Percentiles rank a stretch among this genome's conserved stretches.
phyloP scores from a whole-genome alignment of 2,797 vertebrate genomes.

The Okamejei kenojei region DNA sequence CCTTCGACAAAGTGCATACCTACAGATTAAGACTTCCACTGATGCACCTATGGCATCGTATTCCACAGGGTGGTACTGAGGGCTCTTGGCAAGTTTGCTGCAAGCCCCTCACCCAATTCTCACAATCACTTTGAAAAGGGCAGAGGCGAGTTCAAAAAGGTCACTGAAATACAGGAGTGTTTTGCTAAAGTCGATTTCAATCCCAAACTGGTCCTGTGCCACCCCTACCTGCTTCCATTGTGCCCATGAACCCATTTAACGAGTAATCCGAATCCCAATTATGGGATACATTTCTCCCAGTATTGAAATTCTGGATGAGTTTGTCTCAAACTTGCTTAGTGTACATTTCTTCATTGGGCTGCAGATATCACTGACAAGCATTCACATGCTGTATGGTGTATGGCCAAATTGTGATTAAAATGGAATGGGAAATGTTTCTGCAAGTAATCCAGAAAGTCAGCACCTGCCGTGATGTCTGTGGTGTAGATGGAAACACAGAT shows the following conservation, averaged over 20 bases:
- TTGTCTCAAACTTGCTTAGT: not conserved
- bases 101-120: not conserved
- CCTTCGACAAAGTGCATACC: slow-evolving; percentile 25
- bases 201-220: not conserved
- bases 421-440: not conserved
- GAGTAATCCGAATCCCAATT: not conserved
- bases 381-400: not conserved
- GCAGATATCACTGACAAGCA: not conserved
- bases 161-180: not conserved
- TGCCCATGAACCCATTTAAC: not conserved
- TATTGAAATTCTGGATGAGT: not conserved
- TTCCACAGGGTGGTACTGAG: not conserved
- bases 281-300: not conserved
- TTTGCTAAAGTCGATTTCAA: slow-evolving; percentile 1
- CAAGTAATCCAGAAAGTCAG: not conserved
- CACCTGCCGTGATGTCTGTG: not conserved
- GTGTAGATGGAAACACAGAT: not conserved
- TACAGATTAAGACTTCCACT: not conserved
- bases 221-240: not conserved
- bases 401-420: not conserved
- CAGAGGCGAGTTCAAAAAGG: not conserved
- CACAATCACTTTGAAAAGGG: not conserved
- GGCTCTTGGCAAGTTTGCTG: not conserved
- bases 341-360: not conserved
- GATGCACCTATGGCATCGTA: not conserved